phyloP scores from a whole-genome alignment of 2,888 invertebrate species.

The Catocala fraxini region DNA sequence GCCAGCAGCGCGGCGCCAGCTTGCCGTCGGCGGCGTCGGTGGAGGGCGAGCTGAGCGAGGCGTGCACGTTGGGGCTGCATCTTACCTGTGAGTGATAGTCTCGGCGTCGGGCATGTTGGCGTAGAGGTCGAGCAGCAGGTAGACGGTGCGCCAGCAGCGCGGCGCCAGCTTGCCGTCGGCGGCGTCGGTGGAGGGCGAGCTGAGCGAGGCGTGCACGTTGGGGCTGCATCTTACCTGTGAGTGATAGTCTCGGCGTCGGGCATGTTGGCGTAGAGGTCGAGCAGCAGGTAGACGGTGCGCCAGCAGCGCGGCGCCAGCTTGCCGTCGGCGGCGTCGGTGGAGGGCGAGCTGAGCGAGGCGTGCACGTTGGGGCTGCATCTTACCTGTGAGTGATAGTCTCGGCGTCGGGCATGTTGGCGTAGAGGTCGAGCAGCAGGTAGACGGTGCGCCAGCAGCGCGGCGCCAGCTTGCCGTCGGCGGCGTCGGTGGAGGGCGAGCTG shows the following conservation, averaged over 20 bases:
- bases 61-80: background rate
- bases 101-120: constrained; percentile 98
- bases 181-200: constrained; percentile 40
- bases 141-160: constrained; percentile 98
- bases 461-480: constrained; percentile 74
- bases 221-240: too few relatives aligned
- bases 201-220: constrained; percentile 14
- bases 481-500: constrained; percentile 38
- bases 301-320: constrained; percentile 93
- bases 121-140: constrained; percentile 96
- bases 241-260: constrained; percentile 98
- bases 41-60: constrained; percentile 35
- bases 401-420: constrained; percentile 97
- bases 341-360: constrained; percentile 32
- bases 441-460: constrained; percentile 98
- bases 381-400: constrained; percentile 95
- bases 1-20: constrained; percentile 95
- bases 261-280: constrained; percentile 97
- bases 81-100: constrained; percentile 92
- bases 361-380: background rate
- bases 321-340: constrained; percentile 53
- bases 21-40: constrained; percentile 56
- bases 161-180: constrained; percentile 86
- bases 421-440: constrained; percentile 96
- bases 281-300: constrained; percentile 97